A percentile compares a stretch with the other conserved stretches of the same genome.
Conservation (phyloP, 1,140 invertebrate genomes). For the Brachionus sp. region DNA sequence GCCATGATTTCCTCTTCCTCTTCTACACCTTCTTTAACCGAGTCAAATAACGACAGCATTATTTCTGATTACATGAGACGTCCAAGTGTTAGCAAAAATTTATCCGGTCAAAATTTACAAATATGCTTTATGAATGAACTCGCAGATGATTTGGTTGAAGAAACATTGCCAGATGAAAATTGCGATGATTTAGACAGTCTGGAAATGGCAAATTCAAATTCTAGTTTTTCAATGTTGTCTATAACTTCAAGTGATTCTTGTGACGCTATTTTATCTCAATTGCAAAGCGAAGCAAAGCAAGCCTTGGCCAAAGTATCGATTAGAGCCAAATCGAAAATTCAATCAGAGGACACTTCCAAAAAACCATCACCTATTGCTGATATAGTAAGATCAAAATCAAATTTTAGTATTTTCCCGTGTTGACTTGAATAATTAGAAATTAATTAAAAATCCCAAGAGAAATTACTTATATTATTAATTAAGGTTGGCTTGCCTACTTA, state of each 20-base stretch:
- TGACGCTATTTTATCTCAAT: conserved; percentile 8
- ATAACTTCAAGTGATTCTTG: conserved; percentile 18
- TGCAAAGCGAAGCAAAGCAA: conserved; percentile 7
- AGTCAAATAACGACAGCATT: not conserved
- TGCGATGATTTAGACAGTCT: not conserved
- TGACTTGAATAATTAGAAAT: not conserved
- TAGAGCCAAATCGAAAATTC: conserved; percentile 6
- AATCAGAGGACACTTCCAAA: conserved; percentile 53
- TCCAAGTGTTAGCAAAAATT: not conserved
- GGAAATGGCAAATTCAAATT: not conserved
- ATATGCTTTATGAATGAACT: conserved; percentile 93
- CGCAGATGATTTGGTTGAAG: conserved; percentile 65
- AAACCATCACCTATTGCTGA: conserved; percentile 68
- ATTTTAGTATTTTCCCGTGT: conserved; percentile 3
- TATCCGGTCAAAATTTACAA: conserved; percentile 75
- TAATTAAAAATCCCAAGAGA: conserved; percentile 14
- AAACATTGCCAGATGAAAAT: conserved; percentile 10
- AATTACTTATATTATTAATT: conserved; percentile 46
- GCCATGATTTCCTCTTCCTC: conserved; percentile 71
- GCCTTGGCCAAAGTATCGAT: not conserved
- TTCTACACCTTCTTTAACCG: not conserved
- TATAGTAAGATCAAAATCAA: conserved; percentile 52
- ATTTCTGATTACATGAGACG: conserved; percentile 27
- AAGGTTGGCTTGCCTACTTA: conserved; percentile 74
- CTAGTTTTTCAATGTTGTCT: not conserved